Evolutionary conservation across 1,140 invertebrate species (phyloP).

Genomic region (Vollenhovia emeryi): DNA sequence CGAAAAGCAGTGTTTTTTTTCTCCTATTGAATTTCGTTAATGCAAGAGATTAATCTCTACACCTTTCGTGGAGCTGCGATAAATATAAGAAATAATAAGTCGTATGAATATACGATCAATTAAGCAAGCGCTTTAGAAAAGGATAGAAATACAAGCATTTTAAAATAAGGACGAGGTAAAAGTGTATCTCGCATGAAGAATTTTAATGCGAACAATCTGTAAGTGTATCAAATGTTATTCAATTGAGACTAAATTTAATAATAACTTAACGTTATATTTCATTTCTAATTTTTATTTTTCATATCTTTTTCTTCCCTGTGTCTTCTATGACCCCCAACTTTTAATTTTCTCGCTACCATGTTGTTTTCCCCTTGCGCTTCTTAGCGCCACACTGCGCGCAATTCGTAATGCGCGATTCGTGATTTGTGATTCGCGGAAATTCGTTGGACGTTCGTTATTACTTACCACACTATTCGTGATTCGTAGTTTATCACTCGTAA

Average conservation of each 20-base stretch:
- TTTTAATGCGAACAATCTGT: neutral
- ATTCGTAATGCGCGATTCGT: too few relatives aligned
- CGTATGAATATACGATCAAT: constrained; percentile 22
- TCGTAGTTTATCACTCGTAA: too few relatives aligned
- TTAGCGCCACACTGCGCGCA: too few relatives aligned
- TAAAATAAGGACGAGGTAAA: neutral
- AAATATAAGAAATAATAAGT: neutral
- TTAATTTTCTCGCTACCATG: neutral
- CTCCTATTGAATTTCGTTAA: constrained; percentile 2
- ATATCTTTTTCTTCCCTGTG: neutral
- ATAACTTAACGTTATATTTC: constrained; percentile 1
- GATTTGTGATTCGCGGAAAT: too few relatives aligned
- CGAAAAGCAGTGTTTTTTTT: neutral
- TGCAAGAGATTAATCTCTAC: neutral
- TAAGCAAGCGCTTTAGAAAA: neutral
- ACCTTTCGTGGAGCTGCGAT: neutral
- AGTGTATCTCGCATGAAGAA: neutral
- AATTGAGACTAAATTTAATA: too few relatives aligned
- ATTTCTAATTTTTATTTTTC: neutral
- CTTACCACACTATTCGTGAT: too few relatives aligned
- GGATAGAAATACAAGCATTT: neutral
- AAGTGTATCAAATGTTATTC: constrained; percentile 9
- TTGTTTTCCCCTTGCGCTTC: neutral
- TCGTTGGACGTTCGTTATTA: too few relatives aligned
- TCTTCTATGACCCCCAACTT: neutral